Evolutionary conservation across 2,113 vertebrate genomes (phyloP).

Genomic region (Dromiciops gliroides): DNA sequence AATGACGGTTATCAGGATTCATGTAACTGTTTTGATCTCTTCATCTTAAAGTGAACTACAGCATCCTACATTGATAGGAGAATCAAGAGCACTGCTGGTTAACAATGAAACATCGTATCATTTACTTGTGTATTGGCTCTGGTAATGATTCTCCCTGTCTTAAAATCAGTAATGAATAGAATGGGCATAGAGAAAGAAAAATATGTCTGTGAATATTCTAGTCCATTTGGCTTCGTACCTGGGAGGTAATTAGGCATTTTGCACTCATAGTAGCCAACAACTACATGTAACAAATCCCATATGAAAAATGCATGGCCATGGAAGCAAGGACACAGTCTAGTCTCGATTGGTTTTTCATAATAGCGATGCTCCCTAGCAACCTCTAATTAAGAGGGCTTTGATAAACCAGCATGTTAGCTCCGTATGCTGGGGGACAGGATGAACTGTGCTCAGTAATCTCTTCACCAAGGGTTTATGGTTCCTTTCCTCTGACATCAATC

Average conservation of each 20-base stretch:
- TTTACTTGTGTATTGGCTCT: neutral
- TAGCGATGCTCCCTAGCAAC: slow-evolving; percentile 25
- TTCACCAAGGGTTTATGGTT: neutral
- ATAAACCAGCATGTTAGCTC: slow-evolving; percentile 7
- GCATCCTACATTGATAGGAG: neutral
- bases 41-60: slow-evolving; percentile 14
- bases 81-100: neutral
- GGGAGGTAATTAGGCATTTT: slow-evolving; percentile 12
- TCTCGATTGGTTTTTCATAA: neutral
- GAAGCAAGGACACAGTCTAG: neutral
- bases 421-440: neutral
- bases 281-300: neutral
- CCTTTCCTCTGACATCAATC: neutral
- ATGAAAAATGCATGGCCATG: neutral
- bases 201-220: neutral
- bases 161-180: neutral
- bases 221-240: slow-evolving; percentile 10
- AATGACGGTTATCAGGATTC: slow-evolving; percentile 71
- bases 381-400: slow-evolving; percentile 43
- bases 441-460: neutral
- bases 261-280: neutral
- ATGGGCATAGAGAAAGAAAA: neutral
- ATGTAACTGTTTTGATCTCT: slow-evolving; percentile 75
- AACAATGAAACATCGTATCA: accelerated
- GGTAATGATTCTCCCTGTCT: neutral